These are phyloP conservation scores for Apodemia mormo DNA, from an alignment of 2,888 invertebrate species.

Conservation along the genomic window DNA sequence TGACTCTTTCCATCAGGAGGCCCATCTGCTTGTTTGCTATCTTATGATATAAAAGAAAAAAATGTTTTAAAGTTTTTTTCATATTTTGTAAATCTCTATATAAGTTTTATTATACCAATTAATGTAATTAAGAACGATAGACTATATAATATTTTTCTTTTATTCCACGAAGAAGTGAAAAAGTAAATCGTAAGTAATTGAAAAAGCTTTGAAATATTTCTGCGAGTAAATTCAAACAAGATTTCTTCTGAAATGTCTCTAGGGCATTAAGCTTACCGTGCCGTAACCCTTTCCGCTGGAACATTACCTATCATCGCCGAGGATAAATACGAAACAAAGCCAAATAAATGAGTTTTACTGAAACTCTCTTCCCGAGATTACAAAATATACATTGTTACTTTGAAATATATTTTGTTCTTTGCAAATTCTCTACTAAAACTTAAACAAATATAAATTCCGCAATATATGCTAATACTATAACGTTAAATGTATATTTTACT, in stretches of 20 bases:
- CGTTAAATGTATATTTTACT: slow-evolving; percentile 8
- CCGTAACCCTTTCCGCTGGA: slow-evolving; percentile 15
- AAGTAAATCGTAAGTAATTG: slow-evolving; percentile 32
- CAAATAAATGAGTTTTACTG: slow-evolving; percentile 24
- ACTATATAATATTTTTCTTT: neutral
- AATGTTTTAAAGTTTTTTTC: no score
- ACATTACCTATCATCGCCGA: slow-evolving; percentile 19
- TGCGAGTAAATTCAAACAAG: slow-evolving; percentile 20
- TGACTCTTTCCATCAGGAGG: no score
- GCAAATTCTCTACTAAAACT: slow-evolving; percentile 10
- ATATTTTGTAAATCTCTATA: no score
- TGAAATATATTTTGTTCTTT: slow-evolving; percentile 19
- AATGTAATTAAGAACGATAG: neutral
- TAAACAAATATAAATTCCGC: slow-evolving; percentile 5
- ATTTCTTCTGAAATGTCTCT: slow-evolving; percentile 13
- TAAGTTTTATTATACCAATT: no score
- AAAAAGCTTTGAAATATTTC: slow-evolving; percentile 7
- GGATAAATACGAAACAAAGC: slow-evolving; percentile 24
- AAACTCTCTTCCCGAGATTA: neutral
- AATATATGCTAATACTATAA: neutral
- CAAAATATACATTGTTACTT: slow-evolving; percentile 20
- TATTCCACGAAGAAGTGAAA: neutral
- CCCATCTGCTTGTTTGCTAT: no score
- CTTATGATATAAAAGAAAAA: no score
- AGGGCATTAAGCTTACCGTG: slow-evolving; percentile 10